Conservation (phyloP, 2,888 invertebrate genomes). For the Deroplatys truncata region DNA sequence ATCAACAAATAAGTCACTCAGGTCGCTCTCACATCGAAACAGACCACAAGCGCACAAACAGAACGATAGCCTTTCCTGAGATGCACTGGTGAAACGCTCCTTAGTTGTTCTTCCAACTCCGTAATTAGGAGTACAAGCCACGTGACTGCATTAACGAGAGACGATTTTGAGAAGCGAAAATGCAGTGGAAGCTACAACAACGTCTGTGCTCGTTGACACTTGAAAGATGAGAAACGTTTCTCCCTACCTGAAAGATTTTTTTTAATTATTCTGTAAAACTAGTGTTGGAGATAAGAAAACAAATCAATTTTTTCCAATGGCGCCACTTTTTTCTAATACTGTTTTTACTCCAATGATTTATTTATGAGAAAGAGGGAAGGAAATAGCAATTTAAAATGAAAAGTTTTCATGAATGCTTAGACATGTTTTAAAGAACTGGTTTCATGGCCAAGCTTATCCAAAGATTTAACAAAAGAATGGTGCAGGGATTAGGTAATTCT, state of each 20-base stretch:
- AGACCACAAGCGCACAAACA: background rate
- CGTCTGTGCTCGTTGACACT: background rate
- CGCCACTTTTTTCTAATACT: background rate
- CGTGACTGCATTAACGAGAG: background rate
- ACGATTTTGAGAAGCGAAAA: background rate
- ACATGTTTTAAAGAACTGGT: background rate
- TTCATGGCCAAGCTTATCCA: background rate
- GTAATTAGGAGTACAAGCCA: background rate
- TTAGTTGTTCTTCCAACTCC: background rate
- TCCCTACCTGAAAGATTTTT: background rate
- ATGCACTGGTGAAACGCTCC: no score
- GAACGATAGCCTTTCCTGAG: background rate
- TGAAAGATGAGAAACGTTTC: background rate
- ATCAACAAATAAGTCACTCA: background rate
- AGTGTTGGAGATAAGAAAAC: background rate
- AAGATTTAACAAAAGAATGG: background rate
- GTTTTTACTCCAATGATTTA: background rate
- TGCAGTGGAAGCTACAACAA: background rate
- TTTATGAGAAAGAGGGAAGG: background rate
- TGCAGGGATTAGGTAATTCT: background rate
- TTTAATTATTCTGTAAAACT: background rate
- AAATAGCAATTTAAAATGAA: background rate
- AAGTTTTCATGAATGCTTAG: background rate
- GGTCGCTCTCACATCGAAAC: background rate
- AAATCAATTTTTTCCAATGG: background rate